Evolutionary conservation across 2,797 vertebrate species (phyloP).

Genomic region (Microcaecilia unicolor): DNA sequence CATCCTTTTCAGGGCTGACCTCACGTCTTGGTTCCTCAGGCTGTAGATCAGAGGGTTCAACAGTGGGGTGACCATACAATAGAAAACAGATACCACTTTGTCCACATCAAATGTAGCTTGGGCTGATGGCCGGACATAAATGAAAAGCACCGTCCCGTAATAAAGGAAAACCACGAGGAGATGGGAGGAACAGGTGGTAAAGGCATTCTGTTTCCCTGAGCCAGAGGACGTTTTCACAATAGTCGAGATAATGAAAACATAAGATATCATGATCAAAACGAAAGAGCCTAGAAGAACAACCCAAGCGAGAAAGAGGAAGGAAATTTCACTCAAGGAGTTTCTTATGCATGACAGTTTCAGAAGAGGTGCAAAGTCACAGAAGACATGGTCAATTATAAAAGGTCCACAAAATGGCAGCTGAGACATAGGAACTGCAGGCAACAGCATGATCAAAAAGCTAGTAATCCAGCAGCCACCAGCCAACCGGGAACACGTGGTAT

Average conservation of each 20-base stretch:
- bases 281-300: slow-evolving; percentile 16
- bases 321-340: not conserved
- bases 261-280: slow-evolving; percentile 8
- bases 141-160: slow-evolving; percentile 10
- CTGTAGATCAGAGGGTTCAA: slow-evolving; percentile 14
- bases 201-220: slow-evolving; percentile 8
- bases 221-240: slow-evolving; percentile 8
- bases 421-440: slow-evolving; percentile 15
- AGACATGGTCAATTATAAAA: slow-evolving; percentile 19
- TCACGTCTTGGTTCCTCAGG: slow-evolving; percentile 13
- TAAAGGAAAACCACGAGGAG: slow-evolving; percentile 9
- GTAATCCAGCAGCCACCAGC: slow-evolving; percentile 17
- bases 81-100: slow-evolving; percentile 12
- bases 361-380: slow-evolving; percentile 24
- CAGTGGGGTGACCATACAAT: slow-evolving; percentile 8
- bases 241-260: slow-evolving; percentile 4
- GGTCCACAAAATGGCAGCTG: slow-evolving; percentile 16
- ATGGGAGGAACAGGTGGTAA: slow-evolving; percentile 28
- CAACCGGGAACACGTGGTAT: not conserved
- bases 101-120: slow-evolving; percentile 3
- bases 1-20: slow-evolving; percentile 2
- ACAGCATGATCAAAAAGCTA: slow-evolving; percentile 13
- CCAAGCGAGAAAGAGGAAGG: slow-evolving; percentile 18
- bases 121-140: slow-evolving; percentile 10
- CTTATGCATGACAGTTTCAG: slow-evolving; percentile 18